Evolutionary conservation across 23 tunicate species (phyloP).

Genomic region (Phallusia fumigata): DNA sequence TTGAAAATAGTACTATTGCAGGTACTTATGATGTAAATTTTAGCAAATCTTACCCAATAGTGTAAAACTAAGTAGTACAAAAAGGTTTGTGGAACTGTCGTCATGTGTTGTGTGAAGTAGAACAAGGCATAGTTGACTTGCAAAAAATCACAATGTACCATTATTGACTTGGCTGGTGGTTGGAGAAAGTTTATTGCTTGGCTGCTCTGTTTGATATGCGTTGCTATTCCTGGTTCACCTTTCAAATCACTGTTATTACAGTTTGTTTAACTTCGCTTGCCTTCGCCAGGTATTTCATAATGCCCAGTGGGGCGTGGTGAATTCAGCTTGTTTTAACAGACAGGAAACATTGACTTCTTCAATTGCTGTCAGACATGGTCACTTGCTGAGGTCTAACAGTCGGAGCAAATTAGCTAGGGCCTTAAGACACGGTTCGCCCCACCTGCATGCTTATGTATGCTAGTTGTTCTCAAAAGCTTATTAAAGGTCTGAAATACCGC

Average conservation of each 20-base stretch:
- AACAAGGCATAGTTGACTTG: too few relatives aligned
- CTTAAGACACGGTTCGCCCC: background rate
- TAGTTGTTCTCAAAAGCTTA: background rate
- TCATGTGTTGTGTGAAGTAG: too few relatives aligned
- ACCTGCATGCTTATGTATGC: background rate
- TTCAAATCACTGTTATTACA: constrained; percentile 11
- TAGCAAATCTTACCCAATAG: too few relatives aligned
- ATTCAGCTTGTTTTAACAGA: background rate
- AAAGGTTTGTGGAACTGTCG: too few relatives aligned
- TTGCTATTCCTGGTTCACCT: background rate
- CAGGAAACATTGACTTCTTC: background rate
- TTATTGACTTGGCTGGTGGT: too few relatives aligned
- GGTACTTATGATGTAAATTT: too few relatives aligned
- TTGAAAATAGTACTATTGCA: too few relatives aligned
- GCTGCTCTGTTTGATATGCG: background rate
- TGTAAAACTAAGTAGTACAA: too few relatives aligned
- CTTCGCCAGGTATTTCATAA: background rate
- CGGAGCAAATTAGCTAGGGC: background rate
- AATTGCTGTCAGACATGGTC: background rate
- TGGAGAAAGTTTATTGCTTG: too few relatives aligned
- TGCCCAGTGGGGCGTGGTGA: background rate
- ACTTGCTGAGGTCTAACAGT: background rate
- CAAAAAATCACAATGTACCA: too few relatives aligned
- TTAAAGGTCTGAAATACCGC: background rate
- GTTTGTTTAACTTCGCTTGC: constrained; percentile 4